phyloP scores from a whole-genome alignment of 2,797 vertebrate species.

The Columba guinea region DNA sequence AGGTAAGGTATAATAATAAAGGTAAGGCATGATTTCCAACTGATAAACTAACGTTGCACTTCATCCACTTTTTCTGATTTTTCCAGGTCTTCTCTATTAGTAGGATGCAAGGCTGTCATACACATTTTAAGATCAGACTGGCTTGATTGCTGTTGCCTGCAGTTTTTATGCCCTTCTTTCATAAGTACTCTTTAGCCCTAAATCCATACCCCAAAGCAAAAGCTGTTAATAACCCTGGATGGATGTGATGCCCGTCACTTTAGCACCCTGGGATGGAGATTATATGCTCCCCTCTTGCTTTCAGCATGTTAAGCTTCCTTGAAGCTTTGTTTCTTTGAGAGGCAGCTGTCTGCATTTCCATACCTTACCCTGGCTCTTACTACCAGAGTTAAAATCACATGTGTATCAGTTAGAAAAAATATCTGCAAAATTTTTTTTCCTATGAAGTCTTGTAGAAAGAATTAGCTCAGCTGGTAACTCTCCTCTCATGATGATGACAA shows the following conservation, averaged over 20 bases:
- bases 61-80: neutral
- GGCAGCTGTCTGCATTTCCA: constrained; percentile 49
- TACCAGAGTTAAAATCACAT: neutral
- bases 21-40: neutral
- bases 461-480: neutral
- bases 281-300: constrained; percentile 13
- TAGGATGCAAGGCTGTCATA: neutral
- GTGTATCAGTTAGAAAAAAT: neutral
- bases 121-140: neutral
- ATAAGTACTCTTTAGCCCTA: neutral
- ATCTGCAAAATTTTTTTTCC: neutral
- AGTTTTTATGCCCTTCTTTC: neutral
- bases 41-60: neutral
- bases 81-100: neutral
- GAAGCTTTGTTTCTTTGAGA: constrained; percentile 48
- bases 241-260: neutral
- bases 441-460: neutral
- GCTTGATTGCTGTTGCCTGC: neutral
- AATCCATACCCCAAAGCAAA: neutral
- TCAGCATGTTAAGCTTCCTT: constrained; percentile 36
- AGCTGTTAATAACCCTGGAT: neutral
- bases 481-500: neutral
- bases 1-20: neutral
- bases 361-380: neutral
- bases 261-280: constrained; percentile 2